A percentile compares a stretch with the other conserved stretches of the same genome.
phyloP scores from a whole-genome alignment of 2,797 vertebrate genomes.

The Serranus cabrilla region DNA sequence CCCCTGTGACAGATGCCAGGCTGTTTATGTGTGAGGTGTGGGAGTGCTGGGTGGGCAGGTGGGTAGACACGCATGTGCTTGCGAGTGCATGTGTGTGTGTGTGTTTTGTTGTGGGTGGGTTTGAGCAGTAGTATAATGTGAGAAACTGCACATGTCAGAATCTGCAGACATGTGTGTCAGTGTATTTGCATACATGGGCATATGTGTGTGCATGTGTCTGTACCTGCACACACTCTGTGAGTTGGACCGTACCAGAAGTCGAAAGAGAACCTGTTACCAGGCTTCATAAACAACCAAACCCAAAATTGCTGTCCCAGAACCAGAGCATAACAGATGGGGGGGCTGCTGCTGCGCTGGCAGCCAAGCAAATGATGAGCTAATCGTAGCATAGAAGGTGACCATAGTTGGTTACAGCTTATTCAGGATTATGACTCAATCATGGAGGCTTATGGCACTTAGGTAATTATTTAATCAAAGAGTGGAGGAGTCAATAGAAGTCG shows the following conservation, averaged over 20 bases:
- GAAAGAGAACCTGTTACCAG: constrained; percentile 57
- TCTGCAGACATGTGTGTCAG: constrained; percentile 65
- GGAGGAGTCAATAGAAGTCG: constrained; percentile 84
- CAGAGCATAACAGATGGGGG: constrained; percentile 64
- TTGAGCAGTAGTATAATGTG: constrained; percentile 50
- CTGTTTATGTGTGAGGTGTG: constrained; percentile 77
- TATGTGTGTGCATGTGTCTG: constrained; percentile 46
- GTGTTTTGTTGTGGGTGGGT: constrained; percentile 35
- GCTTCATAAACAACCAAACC: constrained; percentile 37
- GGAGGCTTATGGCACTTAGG: constrained; percentile 81
- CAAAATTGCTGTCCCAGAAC: constrained; percentile 58
- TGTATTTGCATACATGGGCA: constrained; percentile 67
- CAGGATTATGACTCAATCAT: constrained; percentile 86
- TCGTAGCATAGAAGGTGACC: constrained; percentile 73
- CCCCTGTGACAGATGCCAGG: constrained; percentile 83
- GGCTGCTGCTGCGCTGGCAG: constrained; percentile 50
- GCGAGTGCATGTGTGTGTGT: constrained; percentile 56
- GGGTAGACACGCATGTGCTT: constrained; percentile 63
- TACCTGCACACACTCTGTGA: constrained; percentile 19
- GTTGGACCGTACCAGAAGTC: constrained; percentile 51
- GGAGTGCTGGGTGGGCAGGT: constrained; percentile 71
- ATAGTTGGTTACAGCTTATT: constrained; percentile 77
- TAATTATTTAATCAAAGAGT: constrained; percentile 88
- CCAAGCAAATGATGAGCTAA: constrained; percentile 79
- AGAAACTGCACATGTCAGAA: constrained; percentile 73